Evolutionary conservation across 2,888 invertebrate species (phyloP).

Genomic region (Drosophila barbarae): DNA sequence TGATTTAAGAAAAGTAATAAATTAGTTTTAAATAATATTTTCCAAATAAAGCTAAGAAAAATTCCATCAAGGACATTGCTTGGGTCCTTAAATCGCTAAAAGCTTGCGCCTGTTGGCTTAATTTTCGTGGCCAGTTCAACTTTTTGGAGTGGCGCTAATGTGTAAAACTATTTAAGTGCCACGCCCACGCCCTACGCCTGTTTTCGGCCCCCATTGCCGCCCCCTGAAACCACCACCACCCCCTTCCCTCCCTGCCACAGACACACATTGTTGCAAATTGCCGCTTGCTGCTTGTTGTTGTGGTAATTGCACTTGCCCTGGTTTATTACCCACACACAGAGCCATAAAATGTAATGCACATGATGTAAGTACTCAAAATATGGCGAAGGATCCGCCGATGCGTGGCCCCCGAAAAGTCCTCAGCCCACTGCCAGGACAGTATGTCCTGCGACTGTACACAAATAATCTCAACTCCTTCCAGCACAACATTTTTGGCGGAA

Average conservation of each 20-base stretch:
- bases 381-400: conserved; percentile 44
- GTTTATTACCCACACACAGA: conserved; percentile 61
- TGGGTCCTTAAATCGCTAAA: background rate
- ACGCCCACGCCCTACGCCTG: conserved; percentile 8
- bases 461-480: background rate
- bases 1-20: background rate
- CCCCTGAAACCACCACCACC: background rate
- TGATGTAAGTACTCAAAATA: conserved; percentile 67
- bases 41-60: background rate
- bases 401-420: conserved; percentile 37
- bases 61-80: background rate
- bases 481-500: background rate
- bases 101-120: background rate
- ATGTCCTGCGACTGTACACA: conserved; percentile 4
- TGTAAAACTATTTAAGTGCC: conserved; percentile 59
- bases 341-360: conserved; percentile 66
- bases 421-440: conserved; percentile 10
- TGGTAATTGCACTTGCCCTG: conserved; percentile 69
- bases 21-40: background rate
- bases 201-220: background rate
- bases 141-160: conserved; percentile 46
- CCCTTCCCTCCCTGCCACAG: background rate
- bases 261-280: conserved; percentile 67
- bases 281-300: conserved; percentile 37
- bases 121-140: conserved; percentile 16